A percentile compares a stretch with the other conserved stretches of the same genome.
Conservation (phyloP, 2,888 invertebrate species). For the Lasioglossum leucozonium region DNA sequence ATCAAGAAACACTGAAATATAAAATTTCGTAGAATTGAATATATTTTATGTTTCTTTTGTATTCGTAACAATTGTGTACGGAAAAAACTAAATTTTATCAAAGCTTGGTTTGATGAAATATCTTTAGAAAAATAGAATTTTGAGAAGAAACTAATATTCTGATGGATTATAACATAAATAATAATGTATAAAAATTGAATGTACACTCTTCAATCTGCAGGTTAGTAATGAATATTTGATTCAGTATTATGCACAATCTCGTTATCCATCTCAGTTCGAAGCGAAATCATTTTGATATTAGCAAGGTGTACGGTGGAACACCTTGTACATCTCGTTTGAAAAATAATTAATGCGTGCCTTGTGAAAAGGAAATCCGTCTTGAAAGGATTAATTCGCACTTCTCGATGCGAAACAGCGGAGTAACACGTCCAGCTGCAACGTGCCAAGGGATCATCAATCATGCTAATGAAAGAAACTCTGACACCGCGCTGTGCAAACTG, state of each 20-base stretch:
- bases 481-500: conserved; percentile 33
- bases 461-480: conserved; percentile 41
- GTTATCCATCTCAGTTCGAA: neutral
- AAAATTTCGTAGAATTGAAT: neutral
- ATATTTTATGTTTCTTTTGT: neutral
- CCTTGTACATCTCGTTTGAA: conserved; percentile 4
- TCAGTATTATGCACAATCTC: neutral
- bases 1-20: neutral
- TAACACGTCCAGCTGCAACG: conserved; percentile 4
- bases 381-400: conserved; percentile 40
- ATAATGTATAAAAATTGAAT: neutral
- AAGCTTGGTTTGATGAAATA: neutral
- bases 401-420: neutral
- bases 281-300: conserved; percentile 10
- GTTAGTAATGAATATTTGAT: neutral
- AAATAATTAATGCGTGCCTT: conserved; percentile 3
- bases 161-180: neutral
- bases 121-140: neutral
- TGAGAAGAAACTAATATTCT: too few relatives aligned
- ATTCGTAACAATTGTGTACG: neutral
- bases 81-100: neutral
- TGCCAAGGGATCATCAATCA: conserved; percentile 35
- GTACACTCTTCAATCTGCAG: neutral
- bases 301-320: neutral
- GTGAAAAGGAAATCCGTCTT: neutral